A percentile compares a stretch with the other conserved stretches of the same genome.
These are phyloP conservation scores for Nyctibius grandis DNA, from an alignment of 2,797 vertebrate genomes.

Conservation along the genomic window DNA sequence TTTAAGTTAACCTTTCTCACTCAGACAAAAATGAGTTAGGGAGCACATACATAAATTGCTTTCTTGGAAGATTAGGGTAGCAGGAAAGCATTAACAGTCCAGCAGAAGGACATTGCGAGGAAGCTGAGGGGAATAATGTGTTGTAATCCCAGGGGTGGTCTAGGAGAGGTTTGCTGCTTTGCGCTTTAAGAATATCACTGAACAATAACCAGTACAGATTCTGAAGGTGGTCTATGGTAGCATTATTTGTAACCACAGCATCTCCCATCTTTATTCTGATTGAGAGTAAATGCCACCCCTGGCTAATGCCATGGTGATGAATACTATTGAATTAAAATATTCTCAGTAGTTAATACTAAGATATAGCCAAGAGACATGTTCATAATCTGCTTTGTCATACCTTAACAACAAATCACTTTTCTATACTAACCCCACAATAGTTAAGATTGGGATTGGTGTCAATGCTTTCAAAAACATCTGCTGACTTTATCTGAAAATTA, in stretches of 20 bases:
- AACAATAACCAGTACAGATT: background rate
- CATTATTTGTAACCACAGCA: background rate
- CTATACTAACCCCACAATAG: background rate
- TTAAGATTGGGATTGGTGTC: background rate
- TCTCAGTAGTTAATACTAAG: background rate
- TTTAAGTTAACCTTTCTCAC: slow-evolving; percentile 2
- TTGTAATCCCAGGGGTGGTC: slow-evolving; percentile 2
- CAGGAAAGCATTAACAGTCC: background rate
- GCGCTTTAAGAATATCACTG: background rate
- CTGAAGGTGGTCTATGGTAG: background rate
- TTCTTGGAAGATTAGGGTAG: slow-evolving; percentile 3
- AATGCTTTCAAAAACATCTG: background rate
- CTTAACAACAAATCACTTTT: background rate
- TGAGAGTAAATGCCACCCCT: background rate
- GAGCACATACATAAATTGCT: background rate
- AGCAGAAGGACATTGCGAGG: background rate
- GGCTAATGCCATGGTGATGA: background rate
- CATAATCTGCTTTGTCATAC: background rate
- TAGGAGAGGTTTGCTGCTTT: background rate
- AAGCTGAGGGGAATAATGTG: background rate
- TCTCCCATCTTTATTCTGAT: background rate
- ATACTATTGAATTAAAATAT: background rate
- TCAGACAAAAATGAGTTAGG: background rate
- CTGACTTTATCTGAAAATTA: background rate
- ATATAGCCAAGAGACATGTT: background rate